phyloP scores from a whole-genome alignment of 2,797 vertebrate species.

The Enoplosus armatus region DNA sequence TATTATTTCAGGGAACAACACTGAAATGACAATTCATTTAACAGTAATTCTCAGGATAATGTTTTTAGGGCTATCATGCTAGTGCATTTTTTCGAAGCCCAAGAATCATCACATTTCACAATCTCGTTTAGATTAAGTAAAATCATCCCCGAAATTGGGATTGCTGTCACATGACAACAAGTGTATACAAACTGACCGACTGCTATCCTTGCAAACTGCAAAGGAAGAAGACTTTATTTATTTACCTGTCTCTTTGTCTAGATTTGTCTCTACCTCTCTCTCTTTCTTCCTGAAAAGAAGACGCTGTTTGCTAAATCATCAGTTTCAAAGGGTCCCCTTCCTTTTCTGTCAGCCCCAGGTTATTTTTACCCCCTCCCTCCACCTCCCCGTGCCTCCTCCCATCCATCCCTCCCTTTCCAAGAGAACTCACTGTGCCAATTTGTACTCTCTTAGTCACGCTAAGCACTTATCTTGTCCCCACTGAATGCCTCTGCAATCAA shows the following conservation, averaged over 20 bases:
- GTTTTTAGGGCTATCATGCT: not conserved
- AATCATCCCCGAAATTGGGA: constrained; percentile 19
- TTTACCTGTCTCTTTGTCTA: constrained; percentile 44
- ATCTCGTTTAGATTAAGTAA: not conserved
- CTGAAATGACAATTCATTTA: not conserved
- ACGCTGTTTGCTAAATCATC: constrained; percentile 82
- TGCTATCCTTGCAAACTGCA: constrained; percentile 13
- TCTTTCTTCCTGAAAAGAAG: constrained; percentile 70
- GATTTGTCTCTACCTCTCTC: constrained; percentile 30
- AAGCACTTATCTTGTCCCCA: constrained; percentile 82
- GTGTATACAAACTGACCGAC: constrained; percentile 2
- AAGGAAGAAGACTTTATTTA: constrained; percentile 61
- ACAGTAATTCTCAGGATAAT: not conserved
- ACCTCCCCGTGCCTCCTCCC: constrained; percentile 56
- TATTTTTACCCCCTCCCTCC: constrained; percentile 74
- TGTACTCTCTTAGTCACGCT: constrained; percentile 83
- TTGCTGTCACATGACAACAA: constrained; percentile 16
- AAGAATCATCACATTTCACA: not conserved
- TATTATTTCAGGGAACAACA: constrained; percentile 19
- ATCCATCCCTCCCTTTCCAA: constrained; percentile 72
- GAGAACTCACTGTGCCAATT: constrained; percentile 78
- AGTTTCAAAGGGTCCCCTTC: constrained; percentile 76
- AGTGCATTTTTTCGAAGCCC: not conserved
- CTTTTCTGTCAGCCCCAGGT: constrained; percentile 74
- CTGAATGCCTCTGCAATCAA: constrained; percentile 83